Base-by-base conservation (phyloP, 23 tunicate genomes). In the Botrylloides violaceus region DNA sequence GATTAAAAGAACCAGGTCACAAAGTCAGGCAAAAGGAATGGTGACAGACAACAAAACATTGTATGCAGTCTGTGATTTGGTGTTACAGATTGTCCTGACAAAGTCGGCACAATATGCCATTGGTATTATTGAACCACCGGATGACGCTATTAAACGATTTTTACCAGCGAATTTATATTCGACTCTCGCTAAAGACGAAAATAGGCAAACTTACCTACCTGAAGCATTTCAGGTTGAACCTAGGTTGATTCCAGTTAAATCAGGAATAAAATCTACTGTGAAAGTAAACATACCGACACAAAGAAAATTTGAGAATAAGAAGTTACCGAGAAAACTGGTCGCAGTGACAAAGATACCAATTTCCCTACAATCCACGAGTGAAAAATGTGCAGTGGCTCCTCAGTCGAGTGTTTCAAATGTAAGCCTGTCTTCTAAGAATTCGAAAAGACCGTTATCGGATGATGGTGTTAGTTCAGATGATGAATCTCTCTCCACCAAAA, bases 41-140 rank as follows among this genome's bases (percentile, higher is more conserved):
- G 73, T 77, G n/a, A 78, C 97, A 4, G 50, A 39, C 58, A 68
- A 68, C 56, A 68, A 68, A 43, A 43, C 58, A 37, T 71, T 90
- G 30, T 90, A 83, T 64, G 85, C 84, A 15, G 90, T 90, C 57
- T 90, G 97, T 70, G 97, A 90, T 59, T 77, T 90, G 39, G 77
- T 78, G 2, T 70, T 83, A 1, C 90, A 79, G 53, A 81, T 79
- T 64, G 81, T 90, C 30, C 62, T 90, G 34, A 76, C 65, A 48
- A 61, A 77, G 58, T 90, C 97, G 6, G 65, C 71, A 37, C 97
- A 90, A 56, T 66, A 61, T 34, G 97, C 97, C 4, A 71, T 90
- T 25, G 97, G 84, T 7, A 63, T 90, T 19, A 61, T 90, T 29
- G 97, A 90, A 65, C 97, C 97, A 2, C 58, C 74, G 1, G 90